A percentile compares a stretch with the other conserved stretches of the same genome.
Evolutionary conservation across 2,888 invertebrate genomes (phyloP).

Genomic region (Athalia cordata): DNA sequence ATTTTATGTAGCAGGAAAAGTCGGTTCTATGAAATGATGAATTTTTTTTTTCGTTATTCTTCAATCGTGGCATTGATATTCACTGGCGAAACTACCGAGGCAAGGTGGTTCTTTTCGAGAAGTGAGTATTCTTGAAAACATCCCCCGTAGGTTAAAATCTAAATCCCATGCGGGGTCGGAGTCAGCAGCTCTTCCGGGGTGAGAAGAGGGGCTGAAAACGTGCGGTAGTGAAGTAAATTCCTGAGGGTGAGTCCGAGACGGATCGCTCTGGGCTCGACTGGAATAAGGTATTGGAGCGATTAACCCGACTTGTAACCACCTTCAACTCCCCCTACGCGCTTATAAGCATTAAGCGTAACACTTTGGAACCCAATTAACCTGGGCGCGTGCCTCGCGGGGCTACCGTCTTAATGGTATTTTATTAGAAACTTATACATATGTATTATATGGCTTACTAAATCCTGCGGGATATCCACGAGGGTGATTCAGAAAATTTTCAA

Average conservation of each 20-base stretch:
- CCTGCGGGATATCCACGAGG: too few species aligned
- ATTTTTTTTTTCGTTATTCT: too few species aligned
- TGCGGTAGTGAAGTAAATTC: not conserved
- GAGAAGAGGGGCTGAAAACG: not conserved
- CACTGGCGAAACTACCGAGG: too few species aligned
- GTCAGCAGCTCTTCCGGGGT: not conserved
- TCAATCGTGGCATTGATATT: too few species aligned
- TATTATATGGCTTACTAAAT: not conserved
- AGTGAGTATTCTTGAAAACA: too few species aligned
- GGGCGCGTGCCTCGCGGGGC: constrained; percentile 4
- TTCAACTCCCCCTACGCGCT: too few species aligned
- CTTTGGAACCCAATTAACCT: constrained; percentile 23
- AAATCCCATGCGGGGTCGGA: too few species aligned
- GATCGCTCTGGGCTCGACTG: not conserved
- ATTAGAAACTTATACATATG: not conserved
- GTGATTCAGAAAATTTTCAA: too few species aligned
- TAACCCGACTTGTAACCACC: constrained; percentile 12
- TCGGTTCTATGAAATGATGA: too few species aligned
- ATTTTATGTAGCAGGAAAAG: too few species aligned
- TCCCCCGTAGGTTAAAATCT: too few species aligned
- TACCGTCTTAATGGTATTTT: constrained; percentile 10
- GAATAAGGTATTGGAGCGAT: constrained; percentile 7
- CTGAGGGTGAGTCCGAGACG: not conserved
- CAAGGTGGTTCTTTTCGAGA: too few species aligned
- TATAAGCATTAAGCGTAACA: constrained; percentile 3